These are phyloP conservation scores for Siniperca chuatsi DNA, from an alignment of 2,113 vertebrate species.

Conservation along the genomic window DNA sequence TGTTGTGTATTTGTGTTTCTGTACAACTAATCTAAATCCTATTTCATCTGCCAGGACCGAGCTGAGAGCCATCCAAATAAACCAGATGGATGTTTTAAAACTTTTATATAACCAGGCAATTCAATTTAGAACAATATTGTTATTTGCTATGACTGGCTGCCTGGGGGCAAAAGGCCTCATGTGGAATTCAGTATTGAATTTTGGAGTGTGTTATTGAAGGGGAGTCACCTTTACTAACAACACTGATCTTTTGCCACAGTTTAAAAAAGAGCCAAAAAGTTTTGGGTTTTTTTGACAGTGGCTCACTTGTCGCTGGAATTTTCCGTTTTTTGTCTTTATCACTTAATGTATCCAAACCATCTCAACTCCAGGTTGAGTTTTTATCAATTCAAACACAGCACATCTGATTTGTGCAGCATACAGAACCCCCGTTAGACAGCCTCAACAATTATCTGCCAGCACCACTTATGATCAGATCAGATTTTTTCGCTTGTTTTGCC, in stretches of 20 bases:
- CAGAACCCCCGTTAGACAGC: conserved; percentile 4
- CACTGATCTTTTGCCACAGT: neutral
- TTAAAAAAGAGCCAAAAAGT: neutral
- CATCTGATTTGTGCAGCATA: conserved; percentile 2
- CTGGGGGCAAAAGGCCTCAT: neutral
- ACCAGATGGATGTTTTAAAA: conserved; percentile 31
- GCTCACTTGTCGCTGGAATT: neutral
- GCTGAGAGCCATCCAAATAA: conserved; percentile 9
- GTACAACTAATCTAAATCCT: neutral
- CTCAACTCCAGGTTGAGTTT: neutral
- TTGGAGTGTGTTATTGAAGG: neutral
- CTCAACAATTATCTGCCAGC: conserved; percentile 45
- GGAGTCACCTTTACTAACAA: conserved; percentile 20
- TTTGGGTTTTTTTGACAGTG: neutral
- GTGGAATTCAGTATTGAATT: conserved; percentile 20
- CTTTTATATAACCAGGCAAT: conserved; percentile 15
- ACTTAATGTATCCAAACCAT: conserved; percentile 4
- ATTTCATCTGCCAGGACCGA: conserved; percentile 7
- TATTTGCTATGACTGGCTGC: conserved; percentile 10
- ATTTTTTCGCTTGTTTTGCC: conserved; percentile 28
- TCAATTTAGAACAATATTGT: conserved; percentile 22
- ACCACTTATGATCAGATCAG: conserved; percentile 25
- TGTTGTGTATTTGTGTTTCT: neutral
- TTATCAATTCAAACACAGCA: conserved; percentile 6
- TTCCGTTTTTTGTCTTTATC: conserved; percentile 19